Evolutionary conservation across 2,888 invertebrate species (phyloP).

Genomic region (Mermis nigrescens): DNA sequence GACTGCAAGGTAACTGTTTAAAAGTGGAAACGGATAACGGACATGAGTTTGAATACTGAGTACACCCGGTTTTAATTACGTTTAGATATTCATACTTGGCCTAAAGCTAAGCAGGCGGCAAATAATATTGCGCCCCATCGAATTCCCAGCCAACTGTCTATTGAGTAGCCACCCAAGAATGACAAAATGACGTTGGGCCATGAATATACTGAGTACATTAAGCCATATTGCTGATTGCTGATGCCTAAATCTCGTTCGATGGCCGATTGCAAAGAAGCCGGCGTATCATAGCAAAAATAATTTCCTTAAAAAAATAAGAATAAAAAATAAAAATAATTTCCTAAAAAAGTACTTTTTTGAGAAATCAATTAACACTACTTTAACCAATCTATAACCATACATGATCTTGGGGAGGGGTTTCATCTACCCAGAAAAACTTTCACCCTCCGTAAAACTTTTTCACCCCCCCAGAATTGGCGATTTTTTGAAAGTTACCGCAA

Average conservation of each 20-base stretch:
- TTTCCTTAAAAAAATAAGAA: conserved; percentile 1
- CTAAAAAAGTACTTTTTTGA: too few relatives aligned
- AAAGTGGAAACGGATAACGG: too few relatives aligned
- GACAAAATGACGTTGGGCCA: neutral
- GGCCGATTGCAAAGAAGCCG: conserved; percentile 7
- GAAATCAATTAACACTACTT: too few relatives aligned
- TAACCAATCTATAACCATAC: too few relatives aligned
- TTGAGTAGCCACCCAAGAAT: neutral
- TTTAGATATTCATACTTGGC: neutral
- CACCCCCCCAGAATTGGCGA: too few relatives aligned
- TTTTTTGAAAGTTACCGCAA: too few relatives aligned
- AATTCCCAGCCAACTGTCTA: neutral
- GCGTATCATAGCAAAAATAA: conserved; percentile 12
- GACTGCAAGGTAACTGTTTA: too few relatives aligned
- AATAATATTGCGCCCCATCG: neutral
- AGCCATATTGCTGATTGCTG: conserved; percentile 59
- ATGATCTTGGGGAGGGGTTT: too few relatives aligned
- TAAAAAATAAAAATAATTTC: neutral
- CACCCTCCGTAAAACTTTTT: too few relatives aligned
- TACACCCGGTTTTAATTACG: too few relatives aligned
- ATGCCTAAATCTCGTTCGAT: conserved; percentile 61
- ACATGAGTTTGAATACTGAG: too few relatives aligned
- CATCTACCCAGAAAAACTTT: too few relatives aligned
- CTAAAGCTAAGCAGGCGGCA: neutral
- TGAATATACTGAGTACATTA: conserved; percentile 51